These are phyloP conservation scores for Cyanoliseus patagonus DNA, from an alignment of 2,113 vertebrate species.

Conservation along the genomic window DNA sequence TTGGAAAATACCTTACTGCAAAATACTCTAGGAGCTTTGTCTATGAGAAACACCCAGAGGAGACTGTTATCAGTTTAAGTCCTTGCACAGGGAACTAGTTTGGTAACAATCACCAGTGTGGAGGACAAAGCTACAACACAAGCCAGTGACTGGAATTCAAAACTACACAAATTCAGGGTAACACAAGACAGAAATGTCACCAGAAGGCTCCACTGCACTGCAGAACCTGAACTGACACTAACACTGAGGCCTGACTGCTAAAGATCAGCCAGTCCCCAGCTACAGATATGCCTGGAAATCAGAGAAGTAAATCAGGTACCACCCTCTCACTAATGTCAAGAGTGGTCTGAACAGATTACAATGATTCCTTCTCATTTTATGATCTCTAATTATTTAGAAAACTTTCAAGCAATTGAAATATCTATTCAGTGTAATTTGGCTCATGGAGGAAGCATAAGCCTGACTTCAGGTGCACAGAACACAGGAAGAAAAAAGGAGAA, in stretches of 20 bases:
- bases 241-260: fast-evolving
- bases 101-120: not conserved
- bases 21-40: not conserved
- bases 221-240: not conserved
- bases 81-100: not conserved
- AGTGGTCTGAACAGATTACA: not conserved
- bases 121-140: not conserved
- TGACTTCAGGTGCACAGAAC: not conserved
- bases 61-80: not conserved
- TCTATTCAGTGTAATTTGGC: not conserved
- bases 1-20: not conserved
- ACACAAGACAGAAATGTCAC: not conserved
- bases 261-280: not conserved
- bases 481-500: not conserved
- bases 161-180: not conserved
- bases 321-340: not conserved
- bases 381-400: not conserved
- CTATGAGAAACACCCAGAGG: not conserved
- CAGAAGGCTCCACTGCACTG: not conserved
- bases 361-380: not conserved
- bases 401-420: not conserved
- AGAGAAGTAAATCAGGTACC: not conserved
- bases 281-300: not conserved
- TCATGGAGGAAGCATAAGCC: not conserved
- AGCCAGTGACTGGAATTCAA: not conserved